Evolutionary conservation across 35 echinoderm and acorn worm species (phyloP).

Genomic region (Eucidaris tribuloides): DNA sequence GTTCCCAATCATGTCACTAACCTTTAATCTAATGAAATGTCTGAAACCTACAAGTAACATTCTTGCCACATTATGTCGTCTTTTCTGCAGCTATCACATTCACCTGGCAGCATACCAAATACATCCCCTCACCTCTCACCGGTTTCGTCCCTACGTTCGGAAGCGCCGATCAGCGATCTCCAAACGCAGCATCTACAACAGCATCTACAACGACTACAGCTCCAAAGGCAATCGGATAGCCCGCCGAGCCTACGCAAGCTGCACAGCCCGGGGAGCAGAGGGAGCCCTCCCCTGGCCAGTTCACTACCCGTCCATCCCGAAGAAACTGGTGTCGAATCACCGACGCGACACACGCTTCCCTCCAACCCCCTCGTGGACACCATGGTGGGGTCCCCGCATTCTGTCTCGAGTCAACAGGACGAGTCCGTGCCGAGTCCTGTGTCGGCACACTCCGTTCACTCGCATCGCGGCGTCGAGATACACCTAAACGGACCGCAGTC

Average conservation of each 20-base stretch:
- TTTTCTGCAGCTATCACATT: not conserved
- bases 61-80: no score
- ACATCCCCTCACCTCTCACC: slow-evolving; percentile 39
- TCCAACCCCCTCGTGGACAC: not conserved
- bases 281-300: slow-evolving; percentile 74
- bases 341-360: slow-evolving; percentile 36
- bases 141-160: slow-evolving; percentile 44
- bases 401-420: slow-evolving; percentile 10
- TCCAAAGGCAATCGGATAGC: slow-evolving; percentile 72
- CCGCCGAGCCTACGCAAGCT: slow-evolving; percentile 76
- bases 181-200: slow-evolving; percentile 77
- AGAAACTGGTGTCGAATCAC: slow-evolving; percentile 40
- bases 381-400: slow-evolving; percentile 55
- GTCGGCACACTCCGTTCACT: not conserved
- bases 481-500: not conserved
- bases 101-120: not conserved
- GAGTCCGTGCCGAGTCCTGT: slow-evolving; percentile 22
- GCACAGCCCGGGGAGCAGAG: slow-evolving; percentile 65
- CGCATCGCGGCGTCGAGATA: not conserved
- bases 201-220: slow-evolving; percentile 72
- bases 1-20: no score
- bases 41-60: no score
- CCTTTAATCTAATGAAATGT: no score
- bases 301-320: slow-evolving; percentile 81
- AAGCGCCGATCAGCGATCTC: slow-evolving; percentile 43